Percentiles rank a stretch among this genome's conserved stretches.
Evolutionary conservation across 2,113 vertebrate genomes (phyloP).

Genomic region (Anas platyrhynchos): DNA sequence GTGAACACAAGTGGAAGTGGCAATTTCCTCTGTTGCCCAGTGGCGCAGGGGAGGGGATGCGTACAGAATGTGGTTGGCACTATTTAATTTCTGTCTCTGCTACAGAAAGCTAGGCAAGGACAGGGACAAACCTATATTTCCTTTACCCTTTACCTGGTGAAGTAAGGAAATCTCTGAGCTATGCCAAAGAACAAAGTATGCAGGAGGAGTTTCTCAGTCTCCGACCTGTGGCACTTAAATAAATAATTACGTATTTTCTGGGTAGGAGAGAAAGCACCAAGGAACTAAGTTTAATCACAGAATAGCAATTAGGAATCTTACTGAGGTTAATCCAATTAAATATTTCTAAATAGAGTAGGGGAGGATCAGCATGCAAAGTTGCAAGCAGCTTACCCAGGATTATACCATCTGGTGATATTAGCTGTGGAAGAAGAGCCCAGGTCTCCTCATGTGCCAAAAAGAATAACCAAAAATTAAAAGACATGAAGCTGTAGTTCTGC

Average conservation of each 20-base stretch:
- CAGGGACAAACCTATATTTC: not conserved
- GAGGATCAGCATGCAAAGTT: not conserved
- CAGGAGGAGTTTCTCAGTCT: not conserved
- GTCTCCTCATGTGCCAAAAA: not conserved
- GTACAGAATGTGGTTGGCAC: not conserved
- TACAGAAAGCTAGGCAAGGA: not conserved
- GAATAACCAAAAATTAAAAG: not conserved
- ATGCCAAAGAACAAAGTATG: not conserved
- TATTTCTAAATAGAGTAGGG: not conserved
- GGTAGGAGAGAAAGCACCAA: not conserved
- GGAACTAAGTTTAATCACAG: not conserved
- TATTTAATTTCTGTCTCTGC: not conserved
- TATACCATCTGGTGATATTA: not conserved
- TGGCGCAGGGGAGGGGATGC: not conserved
- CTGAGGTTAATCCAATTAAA: not conserved
- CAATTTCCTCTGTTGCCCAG: not conserved
- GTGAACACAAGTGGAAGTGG: not conserved
- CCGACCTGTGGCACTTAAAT: not conserved
- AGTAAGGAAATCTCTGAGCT: not conserved
- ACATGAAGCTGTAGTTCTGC: not conserved
- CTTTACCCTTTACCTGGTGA: not conserved
- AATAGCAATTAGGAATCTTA: not conserved
- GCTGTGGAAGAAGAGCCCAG: not conserved
- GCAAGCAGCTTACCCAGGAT: not conserved
- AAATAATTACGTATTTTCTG: not conserved